Evolutionary conservation across 2,888 invertebrate genomes (phyloP).

Genomic region (Euzetes globulus): DNA sequence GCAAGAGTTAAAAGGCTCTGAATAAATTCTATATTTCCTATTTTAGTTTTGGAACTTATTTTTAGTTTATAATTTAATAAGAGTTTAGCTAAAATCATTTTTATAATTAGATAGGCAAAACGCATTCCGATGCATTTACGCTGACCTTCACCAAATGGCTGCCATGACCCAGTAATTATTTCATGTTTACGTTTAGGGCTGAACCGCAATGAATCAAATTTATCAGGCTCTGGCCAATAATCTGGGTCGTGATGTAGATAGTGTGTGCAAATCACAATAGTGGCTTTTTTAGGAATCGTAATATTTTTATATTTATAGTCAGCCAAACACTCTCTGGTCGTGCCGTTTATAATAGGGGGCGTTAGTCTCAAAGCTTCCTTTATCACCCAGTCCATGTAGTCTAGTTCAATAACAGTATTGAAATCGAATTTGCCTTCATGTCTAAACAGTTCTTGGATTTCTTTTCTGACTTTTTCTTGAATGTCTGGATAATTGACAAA

Average conservation of each 20-base stretch:
- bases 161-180: slow-evolving; percentile 17
- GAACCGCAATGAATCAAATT: slow-evolving; percentile 55
- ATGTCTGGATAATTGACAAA: slow-evolving; percentile 38
- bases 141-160: slow-evolving; percentile 31
- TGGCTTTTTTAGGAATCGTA: slow-evolving; percentile 48
- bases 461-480: slow-evolving; percentile 38
- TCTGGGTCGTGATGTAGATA: slow-evolving; percentile 56
- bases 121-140: slow-evolving; percentile 32
- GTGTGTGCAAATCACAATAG: slow-evolving; percentile 54
- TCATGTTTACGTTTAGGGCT: not conserved
- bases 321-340: slow-evolving; percentile 29
- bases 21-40: not conserved
- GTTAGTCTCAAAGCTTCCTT: slow-evolving; percentile 39
- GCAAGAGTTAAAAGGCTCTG: slow-evolving; percentile 10
- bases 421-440: slow-evolving; percentile 38
- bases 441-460: slow-evolving; percentile 32
- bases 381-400: slow-evolving; percentile 39
- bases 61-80: slow-evolving; percentile 17
- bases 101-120: slow-evolving; percentile 12
- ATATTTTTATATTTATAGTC: slow-evolving; percentile 44
- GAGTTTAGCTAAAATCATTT: slow-evolving; percentile 21
- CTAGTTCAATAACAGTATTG: slow-evolving; percentile 37
- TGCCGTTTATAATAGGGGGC: slow-evolving; percentile 41
- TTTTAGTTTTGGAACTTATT: slow-evolving; percentile 22
- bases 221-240: slow-evolving; percentile 54